Conservation (phyloP, 2,797 vertebrate species). For the Cirrhinus mrigala region DNA sequence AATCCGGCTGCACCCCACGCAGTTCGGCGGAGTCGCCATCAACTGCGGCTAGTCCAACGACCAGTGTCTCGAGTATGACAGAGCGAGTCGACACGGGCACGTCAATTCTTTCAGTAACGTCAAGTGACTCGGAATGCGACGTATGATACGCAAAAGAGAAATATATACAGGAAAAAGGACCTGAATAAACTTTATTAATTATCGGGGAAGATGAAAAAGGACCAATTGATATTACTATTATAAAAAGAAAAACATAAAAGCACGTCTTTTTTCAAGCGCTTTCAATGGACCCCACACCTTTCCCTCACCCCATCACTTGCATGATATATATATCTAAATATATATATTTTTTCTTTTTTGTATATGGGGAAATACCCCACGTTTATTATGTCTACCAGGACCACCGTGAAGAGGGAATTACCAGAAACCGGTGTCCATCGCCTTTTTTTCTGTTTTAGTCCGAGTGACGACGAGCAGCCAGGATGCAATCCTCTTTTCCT, state of each 20-base stretch:
- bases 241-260: conserved; percentile 85
- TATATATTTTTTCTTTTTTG: conserved; percentile 77
- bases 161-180: conserved; percentile 89
- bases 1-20: conserved; percentile 95
- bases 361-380: conserved; percentile 83
- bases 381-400: conserved; percentile 83
- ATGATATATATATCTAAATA: conserved; percentile 84
- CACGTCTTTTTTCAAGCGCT: conserved; percentile 93
- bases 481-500: conserved; percentile 88
- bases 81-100: conserved; percentile 96
- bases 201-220: conserved; percentile 85
- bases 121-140: conserved; percentile 99
- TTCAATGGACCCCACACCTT: conserved; percentile 90
- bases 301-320: conserved; percentile 80
- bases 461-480: conserved; percentile 84
- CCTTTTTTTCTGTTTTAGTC: conserved; percentile 82
- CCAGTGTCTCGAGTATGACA: conserved; percentile 97
- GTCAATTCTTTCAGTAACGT: conserved; percentile 98
- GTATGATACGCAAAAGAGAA: conserved; percentile 93
- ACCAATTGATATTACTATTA: conserved; percentile 85
- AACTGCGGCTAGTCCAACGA: conserved; percentile 96
- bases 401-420: conserved; percentile 93
- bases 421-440: conserved; percentile 82
- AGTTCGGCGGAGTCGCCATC: conserved; percentile 98
- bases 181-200: conserved; percentile 82